These are phyloP conservation scores for Tetragonula clypearis DNA, from an alignment of 1,140 invertebrate species.

Conservation along the genomic window DNA sequence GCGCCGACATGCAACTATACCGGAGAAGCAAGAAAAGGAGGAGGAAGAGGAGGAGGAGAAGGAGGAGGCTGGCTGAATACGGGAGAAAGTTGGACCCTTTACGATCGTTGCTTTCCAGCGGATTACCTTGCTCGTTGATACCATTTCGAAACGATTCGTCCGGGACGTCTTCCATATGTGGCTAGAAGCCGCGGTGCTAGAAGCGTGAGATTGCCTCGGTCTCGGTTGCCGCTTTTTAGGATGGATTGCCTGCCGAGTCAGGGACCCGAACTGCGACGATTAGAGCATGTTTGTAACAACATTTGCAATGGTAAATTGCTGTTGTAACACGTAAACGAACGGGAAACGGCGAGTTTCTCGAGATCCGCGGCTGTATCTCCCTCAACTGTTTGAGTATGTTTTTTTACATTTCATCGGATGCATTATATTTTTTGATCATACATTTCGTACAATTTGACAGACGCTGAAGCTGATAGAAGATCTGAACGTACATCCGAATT, in stretches of 20 bases:
- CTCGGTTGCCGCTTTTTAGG: not conserved
- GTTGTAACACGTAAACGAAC: not conserved
- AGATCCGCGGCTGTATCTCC: too few species aligned
- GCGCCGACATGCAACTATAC: not conserved
- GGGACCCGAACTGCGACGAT: not conserved
- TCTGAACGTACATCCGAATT: too few species aligned
- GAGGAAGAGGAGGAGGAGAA: not conserved
- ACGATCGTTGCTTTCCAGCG: not conserved
- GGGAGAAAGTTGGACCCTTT: slow-evolving; percentile 20
- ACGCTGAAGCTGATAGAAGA: too few species aligned
- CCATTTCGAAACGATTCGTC: not conserved
- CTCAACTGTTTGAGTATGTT: not conserved
- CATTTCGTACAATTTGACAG: too few species aligned
- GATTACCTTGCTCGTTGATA: slow-evolving; percentile 8
- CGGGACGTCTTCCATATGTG: not conserved
- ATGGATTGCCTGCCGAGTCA: not conserved
- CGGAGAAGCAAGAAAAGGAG: too few species aligned
- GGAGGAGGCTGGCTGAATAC: not conserved
- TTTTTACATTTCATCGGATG: too few species aligned
- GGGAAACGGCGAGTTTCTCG: not conserved
- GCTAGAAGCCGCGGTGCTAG: not conserved
- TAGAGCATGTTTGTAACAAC: not conserved
- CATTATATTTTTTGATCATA: too few species aligned
- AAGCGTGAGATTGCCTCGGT: not conserved
- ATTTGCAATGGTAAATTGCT: slow-evolving; percentile 7